Evolutionary conservation across 1,140 invertebrate genomes (phyloP).

Genomic region (Chrysoperla carnea): DNA sequence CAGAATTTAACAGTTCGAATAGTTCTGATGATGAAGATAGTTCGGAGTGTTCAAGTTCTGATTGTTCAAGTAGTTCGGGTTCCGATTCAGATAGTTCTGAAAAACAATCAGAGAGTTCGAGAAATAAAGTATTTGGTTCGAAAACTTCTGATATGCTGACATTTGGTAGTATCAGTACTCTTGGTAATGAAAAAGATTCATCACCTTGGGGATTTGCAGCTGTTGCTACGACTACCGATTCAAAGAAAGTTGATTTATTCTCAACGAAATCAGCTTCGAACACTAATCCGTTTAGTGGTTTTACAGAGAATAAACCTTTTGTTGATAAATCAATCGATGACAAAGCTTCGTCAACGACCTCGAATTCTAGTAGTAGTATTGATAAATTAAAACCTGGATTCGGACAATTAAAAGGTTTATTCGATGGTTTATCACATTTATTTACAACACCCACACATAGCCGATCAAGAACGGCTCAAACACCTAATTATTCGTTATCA

Average conservation of each 20-base stretch:
- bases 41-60: conserved; percentile 5
- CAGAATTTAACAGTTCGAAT: conserved; percentile 16
- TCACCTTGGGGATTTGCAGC: conserved; percentile 65
- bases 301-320: neutral
- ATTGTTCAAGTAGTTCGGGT: neutral
- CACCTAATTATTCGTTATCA: conserved; percentile 30
- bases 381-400: conserved; percentile 22
- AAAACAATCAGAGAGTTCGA: conserved; percentile 3
- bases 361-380: conserved; percentile 4
- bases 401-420: conserved; percentile 54
- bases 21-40: conserved; percentile 1
- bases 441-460: conserved; percentile 48
- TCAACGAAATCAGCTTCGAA: conserved; percentile 1
- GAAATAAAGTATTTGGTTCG: conserved; percentile 7
- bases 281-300: conserved; percentile 3
- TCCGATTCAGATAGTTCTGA: conserved; percentile 1
- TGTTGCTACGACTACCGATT: conserved; percentile 27
- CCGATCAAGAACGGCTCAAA: conserved; percentile 27
- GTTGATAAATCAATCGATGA: neutral
- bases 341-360: neutral
- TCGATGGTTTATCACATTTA: conserved; percentile 71
- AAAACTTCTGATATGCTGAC: conserved; percentile 14
- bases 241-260: conserved; percentile 27
- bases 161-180: conserved; percentile 28
- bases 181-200: conserved; percentile 30